Evolutionary conservation across 1,140 invertebrate species (phyloP).

Genomic region (Neodiprion lecontei): DNA sequence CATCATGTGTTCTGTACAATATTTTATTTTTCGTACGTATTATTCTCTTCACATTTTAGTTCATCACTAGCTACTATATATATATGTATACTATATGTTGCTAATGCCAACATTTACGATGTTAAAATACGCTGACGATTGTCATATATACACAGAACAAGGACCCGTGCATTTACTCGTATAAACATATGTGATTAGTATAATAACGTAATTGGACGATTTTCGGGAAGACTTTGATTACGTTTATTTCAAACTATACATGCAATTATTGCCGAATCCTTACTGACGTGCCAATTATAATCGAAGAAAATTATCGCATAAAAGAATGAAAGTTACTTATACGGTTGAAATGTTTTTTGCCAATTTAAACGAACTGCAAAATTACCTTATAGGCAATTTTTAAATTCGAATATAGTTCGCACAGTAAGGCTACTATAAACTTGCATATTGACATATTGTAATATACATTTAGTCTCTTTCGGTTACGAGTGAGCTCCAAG

Average conservation of each 20-base stretch:
- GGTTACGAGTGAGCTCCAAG: conserved; percentile 59
- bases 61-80: background rate
- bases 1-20: conserved; percentile 10
- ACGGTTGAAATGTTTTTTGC: too few relatives aligned
- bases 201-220: background rate
- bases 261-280: background rate
- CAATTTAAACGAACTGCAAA: background rate
- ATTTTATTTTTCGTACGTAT: conserved; percentile 18
- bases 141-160: conserved; percentile 46
- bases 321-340: background rate
- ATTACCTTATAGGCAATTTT: conserved; percentile 1
- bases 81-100: background rate
- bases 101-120: background rate
- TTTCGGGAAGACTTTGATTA: conserved; percentile 11
- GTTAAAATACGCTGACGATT: conserved; percentile 59
- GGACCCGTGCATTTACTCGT: conserved; percentile 59
- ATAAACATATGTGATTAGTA: conserved; percentile 20
- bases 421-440: background rate
- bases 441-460: background rate
- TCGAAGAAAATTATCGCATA: background rate
- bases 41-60: background rate
- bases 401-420: background rate
- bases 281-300: background rate
- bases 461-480: conserved; percentile 50
- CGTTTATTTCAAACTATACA: background rate